Evolutionary conservation across 2,888 invertebrate genomes (phyloP).

Genomic region (Heliconius cydno): DNA sequence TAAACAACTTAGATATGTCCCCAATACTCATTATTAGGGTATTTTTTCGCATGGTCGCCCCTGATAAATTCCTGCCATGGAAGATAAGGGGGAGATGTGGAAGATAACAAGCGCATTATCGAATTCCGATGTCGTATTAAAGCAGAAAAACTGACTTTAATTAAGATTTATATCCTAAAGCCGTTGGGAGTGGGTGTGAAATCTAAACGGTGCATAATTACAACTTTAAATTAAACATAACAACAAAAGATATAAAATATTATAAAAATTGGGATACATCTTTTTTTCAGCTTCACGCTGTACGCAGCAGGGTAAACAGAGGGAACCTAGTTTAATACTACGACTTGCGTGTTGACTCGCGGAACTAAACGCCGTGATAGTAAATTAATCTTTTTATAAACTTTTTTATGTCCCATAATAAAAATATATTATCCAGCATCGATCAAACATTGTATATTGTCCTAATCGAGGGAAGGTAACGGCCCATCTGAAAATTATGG

Average conservation of each 20-base stretch:
- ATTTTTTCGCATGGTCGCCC: constrained; percentile 78
- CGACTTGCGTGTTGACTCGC: too few relatives aligned
- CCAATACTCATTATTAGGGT: constrained; percentile 77
- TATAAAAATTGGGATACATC: too few relatives aligned
- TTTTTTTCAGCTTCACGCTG: too few relatives aligned
- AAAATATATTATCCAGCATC: constrained; percentile 33
- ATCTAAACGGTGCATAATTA: constrained; percentile 11
- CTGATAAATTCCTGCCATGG: constrained; percentile 67
- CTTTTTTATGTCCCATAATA: constrained; percentile 23
- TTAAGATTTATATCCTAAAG: constrained; percentile 68
- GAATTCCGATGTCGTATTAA: constrained; percentile 80
- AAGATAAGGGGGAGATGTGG: constrained; percentile 63
- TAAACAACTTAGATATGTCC: constrained; percentile 64
- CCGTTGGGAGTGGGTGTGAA: constrained; percentile 10
- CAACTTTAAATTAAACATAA: neutral
- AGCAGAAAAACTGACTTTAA: constrained; percentile 77
- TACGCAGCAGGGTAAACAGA: too few relatives aligned
- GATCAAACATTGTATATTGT: constrained; percentile 35
- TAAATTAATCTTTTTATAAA: constrained; percentile 10
- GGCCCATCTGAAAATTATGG: constrained; percentile 60
- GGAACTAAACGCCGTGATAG: too few relatives aligned
- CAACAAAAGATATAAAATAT: neutral
- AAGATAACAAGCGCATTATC: constrained; percentile 80
- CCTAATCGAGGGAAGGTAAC: constrained; percentile 51
- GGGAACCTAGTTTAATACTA: too few relatives aligned